Percentiles rank a stretch among this genome's conserved stretches.
These are phyloP conservation scores for Batillaria attramentaria DNA, from an alignment of 1,140 invertebrate genomes.

Conservation along the genomic window DNA sequence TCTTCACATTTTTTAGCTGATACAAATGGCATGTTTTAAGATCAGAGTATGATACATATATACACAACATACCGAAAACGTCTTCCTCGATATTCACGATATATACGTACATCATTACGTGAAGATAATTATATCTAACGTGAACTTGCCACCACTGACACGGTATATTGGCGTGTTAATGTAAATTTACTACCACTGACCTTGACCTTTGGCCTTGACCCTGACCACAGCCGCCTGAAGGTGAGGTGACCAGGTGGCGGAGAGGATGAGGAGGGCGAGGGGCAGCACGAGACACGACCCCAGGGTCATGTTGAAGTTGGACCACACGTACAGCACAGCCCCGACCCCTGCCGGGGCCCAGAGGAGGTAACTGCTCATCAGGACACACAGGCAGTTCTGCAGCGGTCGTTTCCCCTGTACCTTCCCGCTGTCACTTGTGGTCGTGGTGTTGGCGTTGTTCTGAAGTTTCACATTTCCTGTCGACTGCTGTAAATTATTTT, in stretches of 20 bases:
- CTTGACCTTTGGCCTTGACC: constrained; percentile 19
- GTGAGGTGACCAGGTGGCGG: constrained; percentile 37
- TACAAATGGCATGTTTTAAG: no score
- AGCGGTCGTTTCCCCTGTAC: neutral
- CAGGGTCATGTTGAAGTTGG: constrained; percentile 29
- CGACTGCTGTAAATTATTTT: no score
- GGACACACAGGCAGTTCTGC: constrained; percentile 5
- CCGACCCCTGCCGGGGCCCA: constrained; percentile 22
- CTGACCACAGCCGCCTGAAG: constrained; percentile 26
- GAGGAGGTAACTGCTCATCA: constrained; percentile 28
- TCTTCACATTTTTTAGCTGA: no score
- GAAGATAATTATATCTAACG: no score
- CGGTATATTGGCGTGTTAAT: no score
- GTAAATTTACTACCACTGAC: no score
- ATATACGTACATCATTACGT: no score
- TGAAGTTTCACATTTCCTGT: neutral
- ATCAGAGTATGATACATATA: no score
- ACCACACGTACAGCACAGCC: constrained; percentile 34
- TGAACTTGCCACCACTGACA: no score
- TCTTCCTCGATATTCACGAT: no score
- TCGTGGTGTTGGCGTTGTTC: neutral
- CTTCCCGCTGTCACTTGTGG: neutral
- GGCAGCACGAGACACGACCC: constrained; percentile 32
- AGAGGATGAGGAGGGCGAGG: constrained; percentile 32
- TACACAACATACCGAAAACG: no score